Percentiles rank a stretch among this genome's conserved stretches.
phyloP scores from a whole-genome alignment of 2,113 vertebrate species.

The Rhizomys pruinosus region DNA sequence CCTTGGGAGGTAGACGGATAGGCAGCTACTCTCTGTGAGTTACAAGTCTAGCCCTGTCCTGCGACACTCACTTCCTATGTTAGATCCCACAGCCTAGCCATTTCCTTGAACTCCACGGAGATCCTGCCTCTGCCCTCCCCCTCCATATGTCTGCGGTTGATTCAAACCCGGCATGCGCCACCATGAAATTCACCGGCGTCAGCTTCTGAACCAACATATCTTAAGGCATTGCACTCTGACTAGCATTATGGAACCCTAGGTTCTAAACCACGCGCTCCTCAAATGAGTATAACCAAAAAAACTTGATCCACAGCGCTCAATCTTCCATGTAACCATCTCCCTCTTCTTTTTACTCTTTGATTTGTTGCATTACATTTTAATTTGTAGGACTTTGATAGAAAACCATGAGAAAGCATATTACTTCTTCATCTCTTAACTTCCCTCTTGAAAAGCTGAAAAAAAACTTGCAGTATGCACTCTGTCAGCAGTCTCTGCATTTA shows the following conservation, averaged over 20 bases:
- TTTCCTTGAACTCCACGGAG: too few relatives aligned
- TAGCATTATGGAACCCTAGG: slow-evolving; percentile 74
- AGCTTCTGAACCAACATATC: slow-evolving; percentile 1
- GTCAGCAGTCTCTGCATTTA: slow-evolving; percentile 79
- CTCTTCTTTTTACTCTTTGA: slow-evolving; percentile 72
- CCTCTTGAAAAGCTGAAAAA: slow-evolving; percentile 75
- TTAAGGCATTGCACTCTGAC: slow-evolving; percentile 72
- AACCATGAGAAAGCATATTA: slow-evolving; percentile 77
- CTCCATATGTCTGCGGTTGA: neutral
- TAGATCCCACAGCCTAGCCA: neutral
- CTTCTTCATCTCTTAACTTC: slow-evolving; percentile 69
- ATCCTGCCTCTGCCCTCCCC: neutral
- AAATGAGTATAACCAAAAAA: slow-evolving; percentile 75
- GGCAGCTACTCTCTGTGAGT: too few relatives aligned
- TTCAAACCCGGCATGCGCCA: neutral
- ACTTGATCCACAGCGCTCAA: neutral
- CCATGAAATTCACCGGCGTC: too few relatives aligned
- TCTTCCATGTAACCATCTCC: slow-evolving; percentile 70
- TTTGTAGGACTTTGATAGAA: slow-evolving; percentile 73
- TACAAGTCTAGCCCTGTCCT: neutral
- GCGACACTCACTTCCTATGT: neutral
- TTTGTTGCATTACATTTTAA: slow-evolving; percentile 75
- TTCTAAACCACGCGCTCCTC: slow-evolving; percentile 76
- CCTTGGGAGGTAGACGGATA: too few relatives aligned
- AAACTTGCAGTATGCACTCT: slow-evolving; percentile 76